A percentile compares a stretch with the other conserved stretches of the same genome.
These are phyloP conservation scores for Sclerurus mexicanus DNA, from an alignment of 2,113 vertebrate genomes.

Conservation along the genomic window DNA sequence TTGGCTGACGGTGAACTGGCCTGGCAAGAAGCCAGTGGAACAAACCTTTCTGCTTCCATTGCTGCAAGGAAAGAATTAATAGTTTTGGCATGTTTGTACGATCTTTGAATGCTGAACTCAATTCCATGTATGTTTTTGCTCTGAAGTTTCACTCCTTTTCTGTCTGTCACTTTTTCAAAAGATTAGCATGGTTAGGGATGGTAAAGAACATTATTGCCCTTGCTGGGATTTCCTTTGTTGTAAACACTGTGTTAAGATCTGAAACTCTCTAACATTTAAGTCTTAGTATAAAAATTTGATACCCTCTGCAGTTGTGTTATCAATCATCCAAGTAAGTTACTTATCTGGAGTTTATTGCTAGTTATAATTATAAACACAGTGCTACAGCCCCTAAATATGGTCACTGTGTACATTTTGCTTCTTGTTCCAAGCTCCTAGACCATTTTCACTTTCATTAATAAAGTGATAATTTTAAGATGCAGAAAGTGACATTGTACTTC, in stretches of 20 bases:
- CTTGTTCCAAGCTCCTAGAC: not conserved
- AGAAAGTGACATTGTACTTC: not conserved
- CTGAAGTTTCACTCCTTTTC: not conserved
- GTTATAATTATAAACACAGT: not conserved
- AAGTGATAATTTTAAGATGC: not conserved
- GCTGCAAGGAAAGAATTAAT: constrained; percentile 2
- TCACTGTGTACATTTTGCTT: not conserved
- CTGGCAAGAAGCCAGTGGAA: constrained; percentile 24
- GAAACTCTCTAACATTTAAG: not conserved
- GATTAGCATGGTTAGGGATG: not conserved
- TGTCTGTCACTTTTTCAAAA: not conserved
- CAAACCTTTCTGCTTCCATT: not conserved
- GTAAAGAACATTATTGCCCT: not conserved
- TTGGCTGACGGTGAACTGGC: not conserved
- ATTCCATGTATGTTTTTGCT: not conserved
- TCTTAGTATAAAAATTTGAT: not conserved
- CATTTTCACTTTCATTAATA: not conserved
- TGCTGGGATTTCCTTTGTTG: not conserved
- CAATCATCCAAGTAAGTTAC: not conserved
- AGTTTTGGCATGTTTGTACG: not conserved
- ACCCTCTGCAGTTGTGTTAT: not conserved
- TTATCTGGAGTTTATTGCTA: not conserved
- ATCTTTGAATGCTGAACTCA: not conserved
- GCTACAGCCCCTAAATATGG: not conserved
- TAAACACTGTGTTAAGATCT: not conserved